Conservation (phyloP, 2,888 invertebrate genomes). For the Noctua janthe region DNA sequence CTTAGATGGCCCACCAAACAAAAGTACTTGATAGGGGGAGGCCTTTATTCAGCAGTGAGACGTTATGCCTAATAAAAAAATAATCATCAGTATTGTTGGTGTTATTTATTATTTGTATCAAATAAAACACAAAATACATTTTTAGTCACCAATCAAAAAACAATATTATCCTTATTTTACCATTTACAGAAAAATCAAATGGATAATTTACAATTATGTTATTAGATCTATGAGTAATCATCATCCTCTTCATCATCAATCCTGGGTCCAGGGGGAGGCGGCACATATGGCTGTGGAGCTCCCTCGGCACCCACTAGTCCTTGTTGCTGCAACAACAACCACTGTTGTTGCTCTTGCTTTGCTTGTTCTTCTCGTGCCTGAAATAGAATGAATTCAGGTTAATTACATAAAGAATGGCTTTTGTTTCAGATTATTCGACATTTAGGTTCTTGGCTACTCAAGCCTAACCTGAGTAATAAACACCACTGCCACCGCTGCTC, state of each 20-base stretch:
- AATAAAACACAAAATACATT: conserved; percentile 21
- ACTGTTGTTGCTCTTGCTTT: conserved; percentile 97
- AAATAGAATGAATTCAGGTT: conserved; percentile 23
- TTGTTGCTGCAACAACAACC: conserved; percentile 94
- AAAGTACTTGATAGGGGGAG: background rate
- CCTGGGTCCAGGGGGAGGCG: conserved; percentile 81
- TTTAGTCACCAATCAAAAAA: conserved; percentile 18
- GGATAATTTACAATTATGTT: conserved; percentile 9
- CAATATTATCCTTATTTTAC: conserved; percentile 14
- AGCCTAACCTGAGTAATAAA: background rate
- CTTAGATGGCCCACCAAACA: background rate
- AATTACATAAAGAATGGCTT: background rate
- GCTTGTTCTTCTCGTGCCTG: conserved; percentile 97
- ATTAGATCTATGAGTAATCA: conserved; percentile 84
- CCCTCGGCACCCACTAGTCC: conserved; percentile 83
- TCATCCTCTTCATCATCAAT: conserved; percentile 89
- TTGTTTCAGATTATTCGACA: background rate
- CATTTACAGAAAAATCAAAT: conserved; percentile 20
- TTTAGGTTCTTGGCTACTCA: background rate
- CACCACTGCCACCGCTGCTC: too few species aligned
- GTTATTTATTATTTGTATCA: conserved; percentile 41
- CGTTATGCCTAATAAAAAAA: background rate
- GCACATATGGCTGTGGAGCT: conserved; percentile 82
- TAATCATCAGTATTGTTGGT: conserved; percentile 20
- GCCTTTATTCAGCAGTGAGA: background rate